Conservation (phyloP, 2,888 invertebrate species). For the Exocentrus adspersus region DNA sequence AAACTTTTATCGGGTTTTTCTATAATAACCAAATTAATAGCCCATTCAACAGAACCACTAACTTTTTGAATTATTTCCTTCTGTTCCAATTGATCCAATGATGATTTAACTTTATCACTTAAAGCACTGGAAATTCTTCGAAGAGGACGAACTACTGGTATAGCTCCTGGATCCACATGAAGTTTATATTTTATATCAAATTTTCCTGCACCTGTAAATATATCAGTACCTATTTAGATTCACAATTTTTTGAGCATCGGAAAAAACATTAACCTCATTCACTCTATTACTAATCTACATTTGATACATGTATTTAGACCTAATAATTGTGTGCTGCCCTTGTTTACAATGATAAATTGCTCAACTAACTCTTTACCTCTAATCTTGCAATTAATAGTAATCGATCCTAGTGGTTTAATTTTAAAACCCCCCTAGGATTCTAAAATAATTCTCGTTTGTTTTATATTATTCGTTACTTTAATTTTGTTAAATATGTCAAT, state of each 20-base stretch:
- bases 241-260: background rate
- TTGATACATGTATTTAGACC: background rate
- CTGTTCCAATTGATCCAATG: background rate
- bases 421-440: background rate
- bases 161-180: background rate
- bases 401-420: background rate
- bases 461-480: background rate
- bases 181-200: constrained; percentile 2
- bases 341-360: background rate
- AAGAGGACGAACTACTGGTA: constrained; percentile 6
- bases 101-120: background rate
- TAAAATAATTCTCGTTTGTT: background rate
- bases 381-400: background rate
- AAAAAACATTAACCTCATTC: background rate
- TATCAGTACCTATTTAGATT: constrained; percentile 6
- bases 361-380: background rate
- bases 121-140: constrained; percentile 1
- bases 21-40: constrained; percentile 8
- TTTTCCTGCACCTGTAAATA: constrained; percentile 6
- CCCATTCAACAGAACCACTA: constrained; percentile 5
- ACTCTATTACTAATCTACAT: background rate
- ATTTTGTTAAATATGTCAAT: background rate
- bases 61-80: background rate
- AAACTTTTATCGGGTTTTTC: constrained; percentile 3
- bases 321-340: background rate